These are phyloP conservation scores for Campoplex nolae DNA, from an alignment of 2,888 invertebrate species.

Conservation along the genomic window DNA sequence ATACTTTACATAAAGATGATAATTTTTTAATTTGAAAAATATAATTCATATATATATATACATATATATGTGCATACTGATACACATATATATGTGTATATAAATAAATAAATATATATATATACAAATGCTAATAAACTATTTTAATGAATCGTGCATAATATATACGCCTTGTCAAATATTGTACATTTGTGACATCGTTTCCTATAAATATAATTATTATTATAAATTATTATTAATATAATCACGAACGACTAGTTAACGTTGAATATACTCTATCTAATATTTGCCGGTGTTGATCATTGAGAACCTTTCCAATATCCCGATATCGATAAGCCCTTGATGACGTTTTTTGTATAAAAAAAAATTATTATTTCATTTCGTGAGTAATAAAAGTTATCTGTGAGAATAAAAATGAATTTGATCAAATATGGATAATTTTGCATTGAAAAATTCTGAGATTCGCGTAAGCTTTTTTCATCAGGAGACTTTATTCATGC, in stretches of 20 bases:
- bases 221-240: conserved; percentile 70
- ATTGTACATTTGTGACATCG: conserved; percentile 79
- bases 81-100: conserved; percentile 59
- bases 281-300: conserved; percentile 71
- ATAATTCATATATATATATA: conserved; percentile 62
- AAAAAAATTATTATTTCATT: too few species aligned
- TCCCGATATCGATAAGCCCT: background rate
- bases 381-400: too few species aligned
- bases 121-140: conserved; percentile 68
- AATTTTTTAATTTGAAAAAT: conserved; percentile 43
- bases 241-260: conserved; percentile 74
- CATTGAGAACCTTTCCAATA: conserved; percentile 6
- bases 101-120: conserved; percentile 44
- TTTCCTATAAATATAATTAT: conserved; percentile 74
- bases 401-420: too few species aligned
- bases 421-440: too few species aligned
- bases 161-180: conserved; percentile 78
- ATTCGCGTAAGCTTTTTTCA: too few species aligned
- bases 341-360: background rate
- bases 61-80: conserved; percentile 53
- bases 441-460: too few species aligned
- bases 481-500: too few species aligned
- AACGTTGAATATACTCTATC: conserved; percentile 79
- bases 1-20: conserved; percentile 63
- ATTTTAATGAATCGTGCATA: conserved; percentile 74